phyloP scores from a whole-genome alignment of 1,140 invertebrate species.

The Maniola jurtina region DNA sequence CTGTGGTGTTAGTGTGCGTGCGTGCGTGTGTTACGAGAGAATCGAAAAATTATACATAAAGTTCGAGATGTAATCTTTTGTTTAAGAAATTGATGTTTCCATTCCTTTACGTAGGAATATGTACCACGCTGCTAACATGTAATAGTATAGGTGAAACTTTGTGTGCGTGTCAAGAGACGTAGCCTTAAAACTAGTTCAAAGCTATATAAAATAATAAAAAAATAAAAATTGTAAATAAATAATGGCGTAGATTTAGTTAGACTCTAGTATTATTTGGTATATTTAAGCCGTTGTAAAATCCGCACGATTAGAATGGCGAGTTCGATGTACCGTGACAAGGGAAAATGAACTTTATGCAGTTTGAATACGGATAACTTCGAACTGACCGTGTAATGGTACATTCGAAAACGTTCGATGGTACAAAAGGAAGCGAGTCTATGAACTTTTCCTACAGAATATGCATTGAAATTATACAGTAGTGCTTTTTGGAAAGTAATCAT shows the following conservation, averaged over 20 bases:
- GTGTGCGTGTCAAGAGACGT: constrained; percentile 66
- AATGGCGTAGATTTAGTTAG: constrained; percentile 65
- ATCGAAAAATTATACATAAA: not conserved
- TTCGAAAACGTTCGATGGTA: constrained; percentile 35
- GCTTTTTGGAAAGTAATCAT: too few species aligned
- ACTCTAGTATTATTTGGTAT: constrained; percentile 55
- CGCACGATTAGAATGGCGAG: constrained; percentile 43
- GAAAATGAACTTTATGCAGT: constrained; percentile 15
- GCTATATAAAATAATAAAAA: constrained; percentile 66
- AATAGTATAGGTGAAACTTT: constrained; percentile 51
- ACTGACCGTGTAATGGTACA: constrained; percentile 19
- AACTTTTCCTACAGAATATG: constrained; percentile 10
- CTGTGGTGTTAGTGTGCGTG: not conserved
- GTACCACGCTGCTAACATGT: constrained; percentile 61
- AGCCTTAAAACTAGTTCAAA: constrained; percentile 78
- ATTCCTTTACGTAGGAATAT: constrained; percentile 46
- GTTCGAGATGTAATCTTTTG: constrained; percentile 25
- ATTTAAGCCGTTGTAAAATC: constrained; percentile 49
- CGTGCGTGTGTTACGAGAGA: constrained; percentile 48
- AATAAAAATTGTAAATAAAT: constrained; percentile 66
- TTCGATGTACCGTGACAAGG: constrained; percentile 38
- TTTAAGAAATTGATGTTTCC: constrained; percentile 57
- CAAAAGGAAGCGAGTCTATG: constrained; percentile 31
- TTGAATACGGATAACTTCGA: not conserved
- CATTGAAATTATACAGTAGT: not conserved